Evolutionary conservation across 2,113 vertebrate genomes (phyloP).

Genomic region (Pelodiscus sinensis): DNA sequence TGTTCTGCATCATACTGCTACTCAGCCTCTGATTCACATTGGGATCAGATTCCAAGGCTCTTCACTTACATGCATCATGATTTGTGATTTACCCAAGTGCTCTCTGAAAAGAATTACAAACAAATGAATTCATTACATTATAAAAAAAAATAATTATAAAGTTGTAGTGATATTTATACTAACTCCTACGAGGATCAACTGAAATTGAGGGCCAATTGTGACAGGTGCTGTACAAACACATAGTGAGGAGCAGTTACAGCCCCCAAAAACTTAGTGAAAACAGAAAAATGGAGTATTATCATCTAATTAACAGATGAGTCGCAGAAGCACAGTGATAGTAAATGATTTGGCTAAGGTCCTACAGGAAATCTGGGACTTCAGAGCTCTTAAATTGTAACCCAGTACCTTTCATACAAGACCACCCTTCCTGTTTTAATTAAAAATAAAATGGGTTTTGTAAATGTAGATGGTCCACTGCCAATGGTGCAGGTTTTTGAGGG

Average conservation of each 20-base stretch:
- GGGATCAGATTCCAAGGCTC: background rate
- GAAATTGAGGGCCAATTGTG: background rate
- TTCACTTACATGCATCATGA: background rate
- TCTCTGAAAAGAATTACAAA: background rate
- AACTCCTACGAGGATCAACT: background rate
- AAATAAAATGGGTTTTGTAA: background rate
- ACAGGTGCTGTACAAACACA: conserved; percentile 13
- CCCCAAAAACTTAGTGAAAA: background rate
- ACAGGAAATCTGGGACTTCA: conserved; percentile 15
- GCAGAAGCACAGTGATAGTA: conserved; percentile 40
- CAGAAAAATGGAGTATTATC: conserved; percentile 44
- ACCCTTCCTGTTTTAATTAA: conserved; percentile 34
- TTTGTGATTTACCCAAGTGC: background rate
- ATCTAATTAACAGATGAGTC: conserved; percentile 45
- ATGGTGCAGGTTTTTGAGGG: background rate
- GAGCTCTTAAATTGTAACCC: conserved; percentile 36
- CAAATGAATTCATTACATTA: background rate
- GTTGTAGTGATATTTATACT: background rate
- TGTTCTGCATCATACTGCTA: background rate
- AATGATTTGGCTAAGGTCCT: conserved; percentile 39
- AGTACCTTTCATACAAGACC: conserved; percentile 32
- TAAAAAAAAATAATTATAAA: background rate
- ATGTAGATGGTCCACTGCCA: background rate
- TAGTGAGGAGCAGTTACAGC: conserved; percentile 11
- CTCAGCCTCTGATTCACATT: background rate